Evolutionary conservation across 2,888 invertebrate genomes (phyloP), one percentile per base, ranked within the genome.

Genomic region (Acholoe squamosa): DNA sequence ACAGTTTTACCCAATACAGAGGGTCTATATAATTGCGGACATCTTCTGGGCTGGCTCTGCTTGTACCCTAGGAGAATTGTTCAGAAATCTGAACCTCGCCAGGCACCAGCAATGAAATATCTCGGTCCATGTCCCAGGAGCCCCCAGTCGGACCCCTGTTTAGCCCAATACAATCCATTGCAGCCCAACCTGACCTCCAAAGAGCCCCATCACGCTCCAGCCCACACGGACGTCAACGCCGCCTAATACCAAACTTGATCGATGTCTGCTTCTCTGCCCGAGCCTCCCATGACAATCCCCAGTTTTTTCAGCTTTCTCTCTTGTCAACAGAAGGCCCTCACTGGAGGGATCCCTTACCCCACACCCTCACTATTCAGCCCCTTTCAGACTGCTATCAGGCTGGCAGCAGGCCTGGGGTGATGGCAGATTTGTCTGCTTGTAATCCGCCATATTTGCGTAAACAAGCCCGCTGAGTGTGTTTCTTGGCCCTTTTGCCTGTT

Each of bases 381-480:
- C 61, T 61, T 61, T 61, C 19, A n/a, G 19, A n/a, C 71, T 71
- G 5, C 25, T 14, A 28, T 25, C 25, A 28, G 14, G 14, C 71
- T 71, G 28, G 22, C 61, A 61, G 19, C 61, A 61, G 61, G 61
- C 61, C 12, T 61, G 14, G 71, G 71, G 71, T 25, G 71, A 71
- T 71, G 31, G 71, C 71, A 71, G 71, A 71, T 28, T 61, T 61
- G 71, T n/a, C 71, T n/a, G 71, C n/a, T 28, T 80, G 33, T 80
- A 76, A 25, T 31, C 31, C 31, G 76, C 31, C 31, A 22, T 28
- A 16, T 34, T 33, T 80, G 80, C 12, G 80, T 80, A 19, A 80
- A 80, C 80, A 80, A 28, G 25, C 7, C 0, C 10, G 19, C 16
- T 22, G 80, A 19, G 33, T 80, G 33, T 33, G 33, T 80, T 43